Percentiles rank a stretch among this genome's conserved stretches.
Evolutionary conservation across 1,140 invertebrate genomes (phyloP).

Genomic region (Sitophilus oryzae): DNA sequence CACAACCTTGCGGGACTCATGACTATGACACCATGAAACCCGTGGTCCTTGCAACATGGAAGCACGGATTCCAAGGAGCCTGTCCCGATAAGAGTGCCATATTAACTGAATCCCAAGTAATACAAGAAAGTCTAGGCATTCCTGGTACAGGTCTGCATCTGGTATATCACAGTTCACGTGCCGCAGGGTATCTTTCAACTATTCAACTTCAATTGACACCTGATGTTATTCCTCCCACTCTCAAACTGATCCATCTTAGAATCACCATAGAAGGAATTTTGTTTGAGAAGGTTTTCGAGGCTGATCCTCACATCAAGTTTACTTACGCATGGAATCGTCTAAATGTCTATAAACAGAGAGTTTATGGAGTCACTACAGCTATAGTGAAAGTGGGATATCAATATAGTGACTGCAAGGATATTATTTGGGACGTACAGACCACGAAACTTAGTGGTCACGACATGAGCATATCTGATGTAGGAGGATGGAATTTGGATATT

Average conservation of each 20-base stretch:
- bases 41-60: slow-evolving; percentile 91
- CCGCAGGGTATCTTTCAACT: slow-evolving; percentile 87
- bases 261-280: slow-evolving; percentile 92
- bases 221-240: slow-evolving; percentile 68
- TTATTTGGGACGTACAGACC: slow-evolving; percentile 93
- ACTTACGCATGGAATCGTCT: slow-evolving; percentile 94
- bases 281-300: slow-evolving; percentile 90
- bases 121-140: slow-evolving; percentile 89
- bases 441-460: slow-evolving; percentile 92
- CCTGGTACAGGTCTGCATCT: slow-evolving; percentile 89
- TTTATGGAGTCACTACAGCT: slow-evolving; percentile 85
- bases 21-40: slow-evolving; percentile 93
- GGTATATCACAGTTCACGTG: slow-evolving; percentile 90
- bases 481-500: slow-evolving; percentile 95
- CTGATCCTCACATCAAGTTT: slow-evolving; percentile 91
- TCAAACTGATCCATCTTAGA: slow-evolving; percentile 80
- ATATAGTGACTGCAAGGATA: slow-evolving; percentile 86
- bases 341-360: slow-evolving; percentile 93
- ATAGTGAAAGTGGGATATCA: slow-evolving; percentile 94
- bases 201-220: slow-evolving; percentile 92
- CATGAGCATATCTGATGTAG: slow-evolving; percentile 92
- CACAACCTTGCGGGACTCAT: slow-evolving; percentile 79
- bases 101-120: slow-evolving; percentile 89
- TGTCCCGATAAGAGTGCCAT: slow-evolving; percentile 89
- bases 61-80: slow-evolving; percentile 91